Conservation (phyloP, 2,113 vertebrate genomes). For the Centrocercus urophasianus region DNA sequence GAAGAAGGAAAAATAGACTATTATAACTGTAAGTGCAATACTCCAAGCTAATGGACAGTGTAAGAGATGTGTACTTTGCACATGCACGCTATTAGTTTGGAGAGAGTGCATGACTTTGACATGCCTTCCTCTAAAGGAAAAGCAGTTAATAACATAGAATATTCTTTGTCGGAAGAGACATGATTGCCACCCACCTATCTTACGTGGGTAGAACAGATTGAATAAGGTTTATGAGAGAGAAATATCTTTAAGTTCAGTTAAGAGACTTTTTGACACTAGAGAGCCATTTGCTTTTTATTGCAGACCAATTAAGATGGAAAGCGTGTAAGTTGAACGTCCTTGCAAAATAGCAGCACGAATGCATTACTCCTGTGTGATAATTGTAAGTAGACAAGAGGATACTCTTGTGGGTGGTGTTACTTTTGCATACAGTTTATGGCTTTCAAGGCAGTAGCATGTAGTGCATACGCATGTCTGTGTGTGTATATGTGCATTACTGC, state of each 20-base stretch:
- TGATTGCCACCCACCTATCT: constrained; percentile 19
- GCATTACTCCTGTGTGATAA: not conserved
- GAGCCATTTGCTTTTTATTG: constrained; percentile 65
- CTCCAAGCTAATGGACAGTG: constrained; percentile 57
- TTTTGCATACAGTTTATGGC: not conserved
- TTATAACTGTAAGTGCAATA: constrained; percentile 50
- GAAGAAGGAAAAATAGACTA: constrained; percentile 57
- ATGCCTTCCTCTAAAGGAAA: constrained; percentile 33
- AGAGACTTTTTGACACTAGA: constrained; percentile 47
- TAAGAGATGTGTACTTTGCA: constrained; percentile 48
- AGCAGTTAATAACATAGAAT: constrained; percentile 20
- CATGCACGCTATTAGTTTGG: not conserved
- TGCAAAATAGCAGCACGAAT: constrained; percentile 22
- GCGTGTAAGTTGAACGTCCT: constrained; percentile 32
- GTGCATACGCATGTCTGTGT: rapidly evolving
- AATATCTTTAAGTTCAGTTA: constrained; percentile 47
- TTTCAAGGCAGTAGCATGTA: not conserved
- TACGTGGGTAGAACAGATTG: not conserved
- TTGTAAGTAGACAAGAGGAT: not conserved
- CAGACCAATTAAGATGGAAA: constrained; percentile 64
- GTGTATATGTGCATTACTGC: rapidly evolving
- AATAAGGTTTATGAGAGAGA: constrained; percentile 21
- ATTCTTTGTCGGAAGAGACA: not conserved
- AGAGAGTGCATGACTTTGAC: not conserved
- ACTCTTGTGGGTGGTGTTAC: not conserved